Base-by-base conservation (phyloP, 1,140 invertebrate genomes). In the Agraylea sexmaculata region DNA sequence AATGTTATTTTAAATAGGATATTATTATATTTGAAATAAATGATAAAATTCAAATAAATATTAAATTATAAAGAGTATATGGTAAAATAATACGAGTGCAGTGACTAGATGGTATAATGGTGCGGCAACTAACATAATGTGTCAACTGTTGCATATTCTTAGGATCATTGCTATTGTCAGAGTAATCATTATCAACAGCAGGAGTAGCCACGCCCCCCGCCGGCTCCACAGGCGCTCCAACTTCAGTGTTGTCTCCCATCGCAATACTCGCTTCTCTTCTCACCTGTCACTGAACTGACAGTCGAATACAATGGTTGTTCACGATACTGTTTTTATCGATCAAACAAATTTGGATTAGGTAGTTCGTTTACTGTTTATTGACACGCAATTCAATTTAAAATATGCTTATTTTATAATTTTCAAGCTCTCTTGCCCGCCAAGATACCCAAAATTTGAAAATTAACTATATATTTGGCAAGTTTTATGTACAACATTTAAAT, bases 71-170 rank as follows among this genome's bases (percentile, higher is more conserved):
- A 11, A 25, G 39, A 42, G 25, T 35, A 13, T 23, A 37, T 22
- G 41, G 27, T 11, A 40, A n/a, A 38, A 31, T 34, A 52, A 28
- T 34, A 28, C 38, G 31, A 39, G 39, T 41, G 34, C 37, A 40
- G 39, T 27, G 12, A 44, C 20, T 8, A 21, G 39, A 51, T 12
- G n/a, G 23, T 32, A 40, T 21, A 32, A 28, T 35, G 51, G 13
- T 8, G 33, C 23, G 28, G 47, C 44, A 55, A 80, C 85, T 82
- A 75, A 93, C 88, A 64, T 91, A 92, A 73, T 87, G 79, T 27
- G 88, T 92, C 46, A 94, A 68, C 68, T 93, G 89, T 62, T 93
- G 87, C 64, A 93, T 81, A 64, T 90, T 91, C 66, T 92, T 92
- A 16, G 87, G 88, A 68, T 93, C 87, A 47, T 69, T 75, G 54